Evolutionary conservation across 2,888 invertebrate genomes (phyloP), one percentile per base, ranked within the genome.

Genomic region (Ophraella communa): DNA sequence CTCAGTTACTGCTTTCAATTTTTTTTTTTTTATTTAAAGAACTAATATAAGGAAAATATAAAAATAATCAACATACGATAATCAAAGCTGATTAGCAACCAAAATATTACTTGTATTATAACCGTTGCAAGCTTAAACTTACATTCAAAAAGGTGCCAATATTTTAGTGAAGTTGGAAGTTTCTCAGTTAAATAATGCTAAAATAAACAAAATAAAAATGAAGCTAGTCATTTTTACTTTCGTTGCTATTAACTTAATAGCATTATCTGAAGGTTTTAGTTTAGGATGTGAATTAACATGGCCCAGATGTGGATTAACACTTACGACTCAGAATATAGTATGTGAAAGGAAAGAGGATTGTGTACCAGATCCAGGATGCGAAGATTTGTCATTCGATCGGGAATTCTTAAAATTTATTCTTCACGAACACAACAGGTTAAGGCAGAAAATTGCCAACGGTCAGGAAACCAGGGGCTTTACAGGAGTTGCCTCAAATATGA

Each of bases 391-490:
- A 3, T 5, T 30, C 10, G 57, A 62, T 23, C 47, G 51, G 11
- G 52, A 56, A 33, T 67, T 64, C 23, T 42, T 58, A 27, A 53
- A 58, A 27, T 57, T 39, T 27, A 58, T 66, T n/a, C 33, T 60
- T 21, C 64, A 69, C 17, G 56, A 51, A 18, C 69, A 69, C 60
- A 69, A 69, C 60, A 42, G 62, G 8, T 51, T 59, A 21, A 61
- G 69, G 18, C 65, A 59, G 10, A 11, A 56, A 1, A 24, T 69
- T 7, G 69, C 69, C 8, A 49, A 49, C 3, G 70, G 70, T 4
- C 39, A 64, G 10, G 67, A 70, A 39, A 66, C 47, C 4, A 55
- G 64, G 52, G 66, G 67, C 8, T 64, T 52, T 2, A 67, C 62
- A 11, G 59, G 35, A 18, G 39, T 42, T 4, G 66, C 62, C 11